Evolutionary conservation across 2,113 vertebrate species (phyloP).

Genomic region (Circaetus gallicus): DNA sequence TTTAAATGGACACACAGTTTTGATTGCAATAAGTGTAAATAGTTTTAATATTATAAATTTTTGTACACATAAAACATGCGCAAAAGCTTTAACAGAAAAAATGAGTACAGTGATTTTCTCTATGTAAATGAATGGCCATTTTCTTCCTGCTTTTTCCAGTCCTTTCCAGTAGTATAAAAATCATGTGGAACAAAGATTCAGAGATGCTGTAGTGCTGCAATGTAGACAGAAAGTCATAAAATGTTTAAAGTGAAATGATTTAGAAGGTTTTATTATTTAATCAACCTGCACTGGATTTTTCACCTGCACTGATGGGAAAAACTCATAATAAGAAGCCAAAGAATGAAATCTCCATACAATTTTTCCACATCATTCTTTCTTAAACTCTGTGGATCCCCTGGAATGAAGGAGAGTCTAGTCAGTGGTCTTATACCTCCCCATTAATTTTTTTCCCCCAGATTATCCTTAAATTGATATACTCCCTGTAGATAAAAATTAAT

Average conservation of each 20-base stretch:
- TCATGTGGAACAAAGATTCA: neutral
- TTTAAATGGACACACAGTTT: neutral
- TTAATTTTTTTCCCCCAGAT: neutral
- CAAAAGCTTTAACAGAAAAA: neutral
- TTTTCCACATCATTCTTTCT: neutral
- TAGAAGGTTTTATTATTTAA: neutral
- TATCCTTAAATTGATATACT: constrained; percentile 8
- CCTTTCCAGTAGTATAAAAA: neutral
- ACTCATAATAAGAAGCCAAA: neutral
- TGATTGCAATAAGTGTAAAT: neutral
- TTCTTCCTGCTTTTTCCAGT: neutral
- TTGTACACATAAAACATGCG: neutral
- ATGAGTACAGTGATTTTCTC: neutral
- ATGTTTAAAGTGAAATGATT: neutral
- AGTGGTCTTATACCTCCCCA: neutral
- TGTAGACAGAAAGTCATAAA: neutral
- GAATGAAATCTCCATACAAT: neutral
- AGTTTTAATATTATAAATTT: neutral
- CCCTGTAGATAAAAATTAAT: neutral
- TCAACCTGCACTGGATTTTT: neutral
- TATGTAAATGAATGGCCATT: neutral
- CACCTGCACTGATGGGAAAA: neutral
- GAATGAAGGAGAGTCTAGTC: neutral
- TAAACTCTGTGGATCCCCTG: neutral
- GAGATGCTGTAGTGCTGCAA: neutral